Evolutionary conservation across 1,140 invertebrate genomes (phyloP), one percentile per base, ranked within the genome.

Genomic region (Lordiphosa stackelbergi): DNA sequence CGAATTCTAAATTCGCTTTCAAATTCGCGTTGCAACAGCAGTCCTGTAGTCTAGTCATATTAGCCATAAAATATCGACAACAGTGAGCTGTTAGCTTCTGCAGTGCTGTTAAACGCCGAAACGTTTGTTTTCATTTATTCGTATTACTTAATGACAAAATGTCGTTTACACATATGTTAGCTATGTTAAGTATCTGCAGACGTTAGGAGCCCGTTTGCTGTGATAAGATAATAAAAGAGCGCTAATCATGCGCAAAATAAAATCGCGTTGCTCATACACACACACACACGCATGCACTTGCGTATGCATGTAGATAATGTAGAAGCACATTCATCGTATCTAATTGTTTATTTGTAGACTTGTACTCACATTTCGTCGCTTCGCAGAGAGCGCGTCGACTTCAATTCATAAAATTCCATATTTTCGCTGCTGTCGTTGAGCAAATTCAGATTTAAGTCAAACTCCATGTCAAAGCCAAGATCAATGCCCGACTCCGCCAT

Each of bases 391-490:
- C 61, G 59, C 8, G 66, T 65, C 4, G 70, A 68, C 37, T 78
- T 73, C 6, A 85, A 45, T 40, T 81, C 69, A 62, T 81, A 79
- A 43, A 75, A 91, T 79, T 92, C 92, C 89, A 90, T 91, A 58
- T 88, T 90, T 22, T 58, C 56, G 11, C 54, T 63, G 66, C 58
- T 90, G 73, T 90, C 91, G 89, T 66, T 90, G 87, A 65, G 90
- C 86, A 78, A 68, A 38, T 92, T 88, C 49, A 66, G 43, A 55
- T 69, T 69, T 62, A 65, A 66, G 46, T 85, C 75, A 40, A 92
- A 90, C 48, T 91, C 91, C 68, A 93, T 89, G 89, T 93, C 92
- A 73, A 92, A 93, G 60, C 91, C 92, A 89, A 93, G 90, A 87
- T 93, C 92, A 78, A 93, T 92, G 41, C 92, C 92, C 59, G 92